These are phyloP conservation scores for Macropus fuliginosus DNA, from an alignment of 2,797 vertebrate genomes.

Conservation along the genomic window DNA sequence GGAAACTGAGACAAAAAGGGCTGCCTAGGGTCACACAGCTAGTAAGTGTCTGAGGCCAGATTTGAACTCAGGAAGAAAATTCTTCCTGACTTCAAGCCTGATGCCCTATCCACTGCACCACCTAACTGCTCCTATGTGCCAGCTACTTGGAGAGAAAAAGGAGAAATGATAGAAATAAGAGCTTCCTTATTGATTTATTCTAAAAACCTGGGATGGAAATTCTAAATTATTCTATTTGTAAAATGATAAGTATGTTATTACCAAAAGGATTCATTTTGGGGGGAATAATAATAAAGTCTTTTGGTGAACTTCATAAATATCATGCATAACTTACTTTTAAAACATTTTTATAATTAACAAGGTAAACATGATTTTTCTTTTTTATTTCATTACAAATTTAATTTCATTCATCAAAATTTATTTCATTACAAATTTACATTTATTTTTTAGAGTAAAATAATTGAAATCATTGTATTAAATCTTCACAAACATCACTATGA, in stretches of 20 bases:
- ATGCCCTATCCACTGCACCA: neutral
- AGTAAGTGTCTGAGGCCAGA: neutral
- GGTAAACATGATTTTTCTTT: neutral
- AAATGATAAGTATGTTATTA: slow-evolving; percentile 21
- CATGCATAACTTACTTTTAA: neutral
- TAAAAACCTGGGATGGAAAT: slow-evolving; percentile 10
- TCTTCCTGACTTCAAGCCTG: neutral
- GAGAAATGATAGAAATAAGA: neutral
- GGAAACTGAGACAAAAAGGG: neutral
- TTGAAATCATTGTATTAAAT: neutral
- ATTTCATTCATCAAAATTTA: neutral
- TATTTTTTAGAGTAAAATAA: neutral
- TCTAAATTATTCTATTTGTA: neutral
- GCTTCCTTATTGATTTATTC: slow-evolving; percentile 32
- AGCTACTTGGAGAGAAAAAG: neutral
- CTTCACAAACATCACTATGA: neutral
- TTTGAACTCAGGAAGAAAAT: neutral
- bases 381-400: neutral
- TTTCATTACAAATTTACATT: neutral
- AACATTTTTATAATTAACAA: neutral
- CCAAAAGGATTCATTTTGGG: neutral
- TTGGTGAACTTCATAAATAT: neutral
- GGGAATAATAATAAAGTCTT: neutral
- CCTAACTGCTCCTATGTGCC: neutral
- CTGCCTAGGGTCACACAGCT: neutral